phyloP scores from a whole-genome alignment of 2,797 vertebrate genomes.

The Neopelma chrysocephalum region DNA sequence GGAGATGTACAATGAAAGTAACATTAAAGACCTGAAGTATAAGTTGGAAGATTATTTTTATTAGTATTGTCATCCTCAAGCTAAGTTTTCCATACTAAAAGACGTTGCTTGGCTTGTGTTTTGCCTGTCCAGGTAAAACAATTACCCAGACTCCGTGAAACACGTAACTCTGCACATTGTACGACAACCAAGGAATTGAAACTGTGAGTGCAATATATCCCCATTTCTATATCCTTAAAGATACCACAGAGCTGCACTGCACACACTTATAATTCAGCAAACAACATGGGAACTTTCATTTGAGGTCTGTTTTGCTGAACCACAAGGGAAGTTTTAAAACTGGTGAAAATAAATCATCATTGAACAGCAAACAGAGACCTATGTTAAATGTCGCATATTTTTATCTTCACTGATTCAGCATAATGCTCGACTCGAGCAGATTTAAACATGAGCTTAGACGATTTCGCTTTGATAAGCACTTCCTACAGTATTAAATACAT shows the following conservation, averaged over 20 bases:
- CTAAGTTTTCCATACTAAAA: background rate
- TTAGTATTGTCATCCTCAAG: background rate
- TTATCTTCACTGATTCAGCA: background rate
- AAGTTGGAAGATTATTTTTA: background rate
- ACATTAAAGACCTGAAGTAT: background rate
- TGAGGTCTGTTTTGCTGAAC: background rate
- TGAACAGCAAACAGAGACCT: background rate
- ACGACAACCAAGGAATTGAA: background rate
- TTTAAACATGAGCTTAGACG: background rate
- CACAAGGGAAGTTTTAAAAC: background rate
- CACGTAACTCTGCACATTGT: background rate
- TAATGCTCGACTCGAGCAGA: background rate
- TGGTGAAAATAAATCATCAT: background rate
- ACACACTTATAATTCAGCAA: background rate
- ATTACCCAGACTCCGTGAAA: background rate
- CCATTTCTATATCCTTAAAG: background rate
- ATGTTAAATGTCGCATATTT: background rate
- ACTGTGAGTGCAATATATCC: background rate
- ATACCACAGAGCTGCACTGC: background rate
- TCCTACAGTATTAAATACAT: background rate
- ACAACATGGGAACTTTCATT: background rate
- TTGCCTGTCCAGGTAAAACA: background rate
- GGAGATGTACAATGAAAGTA: background rate
- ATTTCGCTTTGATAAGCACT: background rate
- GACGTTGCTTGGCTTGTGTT: background rate